phyloP scores from a whole-genome alignment of 2,113 vertebrate genomes.

The Zootoca vivipara region DNA sequence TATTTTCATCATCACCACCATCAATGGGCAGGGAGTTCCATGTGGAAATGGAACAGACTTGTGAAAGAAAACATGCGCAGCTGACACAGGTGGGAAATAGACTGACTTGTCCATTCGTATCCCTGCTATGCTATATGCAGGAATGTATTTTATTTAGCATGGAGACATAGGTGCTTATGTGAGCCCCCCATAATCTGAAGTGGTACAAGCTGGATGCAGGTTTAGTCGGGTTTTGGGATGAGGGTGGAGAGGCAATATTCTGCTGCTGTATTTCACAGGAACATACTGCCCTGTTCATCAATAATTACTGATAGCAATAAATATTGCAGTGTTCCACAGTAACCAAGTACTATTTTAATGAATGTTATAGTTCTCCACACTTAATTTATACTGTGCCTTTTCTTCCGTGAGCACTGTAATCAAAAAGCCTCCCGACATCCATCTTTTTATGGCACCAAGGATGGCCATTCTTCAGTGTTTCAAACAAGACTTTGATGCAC shows the following conservation, averaged over 20 bases:
- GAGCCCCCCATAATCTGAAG: neutral
- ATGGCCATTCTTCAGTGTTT: neutral
- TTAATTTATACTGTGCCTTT: neutral
- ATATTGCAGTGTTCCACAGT: neutral
- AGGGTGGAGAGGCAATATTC: too few species aligned
- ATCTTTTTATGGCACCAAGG: neutral
- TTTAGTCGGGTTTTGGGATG: neutral
- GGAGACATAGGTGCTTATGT: neutral
- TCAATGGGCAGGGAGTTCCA: too few species aligned
- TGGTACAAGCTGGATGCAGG: neutral
- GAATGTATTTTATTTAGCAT: neutral
- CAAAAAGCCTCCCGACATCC: neutral
- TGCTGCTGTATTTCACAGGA: neutral
- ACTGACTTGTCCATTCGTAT: too few species aligned
- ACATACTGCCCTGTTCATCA: neutral
- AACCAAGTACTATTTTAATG: neutral
- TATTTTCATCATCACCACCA: too few species aligned
- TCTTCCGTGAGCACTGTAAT: neutral
- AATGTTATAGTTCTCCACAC: neutral
- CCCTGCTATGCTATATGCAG: neutral
- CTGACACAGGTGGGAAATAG: too few species aligned
- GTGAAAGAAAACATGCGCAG: too few species aligned
- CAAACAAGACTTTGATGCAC: neutral
- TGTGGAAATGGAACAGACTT: too few species aligned
- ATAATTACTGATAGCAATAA: neutral